phyloP scores from a whole-genome alignment of 1,140 invertebrate genomes.

The Paralvinella palmiformis region DNA sequence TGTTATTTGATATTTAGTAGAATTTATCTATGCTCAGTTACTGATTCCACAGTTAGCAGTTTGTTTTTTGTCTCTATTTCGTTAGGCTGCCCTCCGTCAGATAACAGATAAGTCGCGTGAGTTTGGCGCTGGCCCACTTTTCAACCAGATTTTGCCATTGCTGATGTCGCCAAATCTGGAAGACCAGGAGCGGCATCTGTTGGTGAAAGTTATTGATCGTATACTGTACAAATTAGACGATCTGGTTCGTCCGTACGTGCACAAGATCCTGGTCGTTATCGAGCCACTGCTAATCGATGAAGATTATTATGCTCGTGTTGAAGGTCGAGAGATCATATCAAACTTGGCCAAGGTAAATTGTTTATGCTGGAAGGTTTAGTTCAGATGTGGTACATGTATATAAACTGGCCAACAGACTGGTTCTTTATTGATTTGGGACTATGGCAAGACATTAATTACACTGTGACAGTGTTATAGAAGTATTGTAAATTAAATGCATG shows the following conservation, averaged over 20 bases:
- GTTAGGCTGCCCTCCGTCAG: slow-evolving; percentile 76
- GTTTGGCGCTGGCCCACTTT: slow-evolving; percentile 95
- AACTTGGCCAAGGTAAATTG: slow-evolving; percentile 80
- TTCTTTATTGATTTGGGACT: too few species aligned
- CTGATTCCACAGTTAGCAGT: too few species aligned
- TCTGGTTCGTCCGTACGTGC: slow-evolving; percentile 96
- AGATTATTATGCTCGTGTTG: slow-evolving; percentile 99
- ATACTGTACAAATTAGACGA: slow-evolving; percentile 99
- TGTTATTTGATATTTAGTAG: too few species aligned
- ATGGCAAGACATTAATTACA: too few species aligned
- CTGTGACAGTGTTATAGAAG: too few species aligned
- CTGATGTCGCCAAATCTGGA: slow-evolving; percentile 99
- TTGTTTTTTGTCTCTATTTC: slow-evolving; percentile 13
- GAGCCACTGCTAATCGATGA: slow-evolving; percentile 98
- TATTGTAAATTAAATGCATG: too few species aligned
- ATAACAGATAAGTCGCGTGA: slow-evolving; percentile 98
- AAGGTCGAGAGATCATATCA: slow-evolving; percentile 98
- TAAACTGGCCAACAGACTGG: too few species aligned
- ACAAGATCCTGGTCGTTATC: slow-evolving; percentile 99
- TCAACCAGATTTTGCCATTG: slow-evolving; percentile 97
- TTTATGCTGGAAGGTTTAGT: too few species aligned
- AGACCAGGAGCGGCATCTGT: slow-evolving; percentile 96
- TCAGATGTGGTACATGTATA: too few species aligned
- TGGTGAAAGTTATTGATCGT: slow-evolving; percentile 98
- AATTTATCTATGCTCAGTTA: too few species aligned